Evolutionary conservation across 2,797 vertebrate species (phyloP).

Genomic region (Halcyon smyrnensis): DNA sequence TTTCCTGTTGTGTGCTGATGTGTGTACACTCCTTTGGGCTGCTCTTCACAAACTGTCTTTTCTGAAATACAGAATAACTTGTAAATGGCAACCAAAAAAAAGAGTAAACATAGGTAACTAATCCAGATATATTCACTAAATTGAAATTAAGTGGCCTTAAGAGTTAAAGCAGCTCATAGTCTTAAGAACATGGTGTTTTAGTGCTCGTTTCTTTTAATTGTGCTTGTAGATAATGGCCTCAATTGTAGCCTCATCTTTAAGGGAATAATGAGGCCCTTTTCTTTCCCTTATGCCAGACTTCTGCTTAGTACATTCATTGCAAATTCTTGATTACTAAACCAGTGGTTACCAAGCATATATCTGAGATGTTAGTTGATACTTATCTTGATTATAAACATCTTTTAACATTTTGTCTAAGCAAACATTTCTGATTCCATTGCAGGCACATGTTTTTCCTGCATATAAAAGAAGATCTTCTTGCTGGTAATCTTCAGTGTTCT

Average conservation of each 20-base stretch:
- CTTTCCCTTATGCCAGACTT: not conserved
- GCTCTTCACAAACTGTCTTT: not conserved
- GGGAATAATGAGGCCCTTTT: not conserved
- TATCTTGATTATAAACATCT: not conserved
- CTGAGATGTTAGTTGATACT: not conserved
- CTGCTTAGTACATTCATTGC: not conserved
- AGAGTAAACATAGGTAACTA: not conserved
- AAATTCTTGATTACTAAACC: not conserved
- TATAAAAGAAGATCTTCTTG: constrained; percentile 94
- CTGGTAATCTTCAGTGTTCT: constrained; percentile 91
- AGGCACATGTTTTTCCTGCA: constrained; percentile 97
- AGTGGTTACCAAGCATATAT: not conserved
- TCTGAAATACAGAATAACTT: not conserved
- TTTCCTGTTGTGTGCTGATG: not conserved
- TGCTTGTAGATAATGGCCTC: not conserved
- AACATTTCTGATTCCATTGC: constrained; percentile 28
- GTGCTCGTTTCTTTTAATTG: not conserved
- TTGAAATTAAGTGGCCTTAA: not conserved
- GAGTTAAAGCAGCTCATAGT: not conserved
- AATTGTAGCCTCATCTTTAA: not conserved
- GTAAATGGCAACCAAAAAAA: not conserved
- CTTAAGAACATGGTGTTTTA: not conserved
- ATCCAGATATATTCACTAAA: not conserved
- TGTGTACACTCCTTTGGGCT: not conserved
- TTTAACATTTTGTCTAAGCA: not conserved